Conservation (phyloP, 2,113 vertebrate species). For the Ceratotherium simum region DNA sequence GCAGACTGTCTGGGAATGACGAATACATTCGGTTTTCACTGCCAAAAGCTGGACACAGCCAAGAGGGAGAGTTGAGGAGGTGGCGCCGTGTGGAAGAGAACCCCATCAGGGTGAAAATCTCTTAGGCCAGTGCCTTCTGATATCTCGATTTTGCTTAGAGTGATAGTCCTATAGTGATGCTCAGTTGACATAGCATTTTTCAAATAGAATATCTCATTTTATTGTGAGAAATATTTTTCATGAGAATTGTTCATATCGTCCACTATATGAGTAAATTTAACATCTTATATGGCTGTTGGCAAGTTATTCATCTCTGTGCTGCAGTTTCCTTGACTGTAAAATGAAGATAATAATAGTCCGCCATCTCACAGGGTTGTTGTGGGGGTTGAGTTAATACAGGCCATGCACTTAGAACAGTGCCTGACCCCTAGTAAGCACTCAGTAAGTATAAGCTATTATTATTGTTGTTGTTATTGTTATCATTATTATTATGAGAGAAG, state of each 20-base stretch:
- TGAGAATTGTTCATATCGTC: not conserved
- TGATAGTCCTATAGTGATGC: not conserved
- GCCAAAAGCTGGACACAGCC: not conserved
- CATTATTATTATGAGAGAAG: not conserved
- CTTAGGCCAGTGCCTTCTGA: too few species aligned
- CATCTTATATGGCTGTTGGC: not conserved
- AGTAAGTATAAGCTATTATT: not conserved
- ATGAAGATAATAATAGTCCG: not conserved
- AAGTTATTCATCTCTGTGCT: not conserved
- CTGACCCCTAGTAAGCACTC: not conserved
- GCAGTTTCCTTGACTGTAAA: not conserved
- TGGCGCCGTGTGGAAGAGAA: rapidly evolving
- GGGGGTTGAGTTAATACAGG: not conserved
- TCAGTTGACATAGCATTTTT: not conserved
- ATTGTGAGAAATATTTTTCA: not conserved
- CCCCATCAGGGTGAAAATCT: not conserved
- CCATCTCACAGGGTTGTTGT: not conserved
- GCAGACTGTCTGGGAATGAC: not conserved
- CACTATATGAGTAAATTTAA: not conserved
- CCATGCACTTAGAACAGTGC: not conserved
- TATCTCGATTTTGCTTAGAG: not conserved
- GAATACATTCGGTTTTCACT: not conserved
- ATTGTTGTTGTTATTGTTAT: not conserved
- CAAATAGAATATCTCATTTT: not conserved
- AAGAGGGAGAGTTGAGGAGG: rapidly evolving